phyloP scores from a whole-genome alignment of 1,140 invertebrate species.

The Drosophila tristis region DNA sequence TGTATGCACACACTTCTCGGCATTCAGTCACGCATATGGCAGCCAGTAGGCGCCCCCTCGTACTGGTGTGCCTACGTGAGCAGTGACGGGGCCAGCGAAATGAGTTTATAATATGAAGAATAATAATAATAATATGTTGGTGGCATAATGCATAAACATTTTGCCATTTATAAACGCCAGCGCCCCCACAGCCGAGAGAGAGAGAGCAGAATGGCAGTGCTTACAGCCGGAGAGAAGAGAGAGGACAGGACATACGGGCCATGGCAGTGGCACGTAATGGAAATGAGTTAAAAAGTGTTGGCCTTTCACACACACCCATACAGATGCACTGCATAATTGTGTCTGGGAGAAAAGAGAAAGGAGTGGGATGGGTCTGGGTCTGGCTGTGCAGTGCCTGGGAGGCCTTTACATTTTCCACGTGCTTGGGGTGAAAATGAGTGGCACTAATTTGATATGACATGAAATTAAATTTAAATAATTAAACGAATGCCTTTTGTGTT shows the following conservation, averaged over 20 bases:
- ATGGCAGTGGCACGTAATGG: conserved; percentile 42
- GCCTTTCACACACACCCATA: conserved; percentile 18
- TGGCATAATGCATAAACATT: conserved; percentile 60
- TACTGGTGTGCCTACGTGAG: conserved; percentile 12
- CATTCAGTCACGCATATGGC: conserved; percentile 55
- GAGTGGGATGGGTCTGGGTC: no score
- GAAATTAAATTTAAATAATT: conserved; percentile 82
- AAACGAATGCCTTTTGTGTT: conserved; percentile 64
- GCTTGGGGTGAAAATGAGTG: conserved; percentile 69
- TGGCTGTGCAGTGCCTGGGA: no score
- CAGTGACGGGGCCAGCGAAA: conserved; percentile 25
- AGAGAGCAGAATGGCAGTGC: neutral
- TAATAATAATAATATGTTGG: conserved; percentile 45
- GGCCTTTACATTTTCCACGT: conserved; percentile 46
- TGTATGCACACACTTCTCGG: conserved; percentile 32
- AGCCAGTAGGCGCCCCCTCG: neutral
- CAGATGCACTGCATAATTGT: neutral
- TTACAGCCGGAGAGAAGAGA: no score
- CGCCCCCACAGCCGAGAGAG: neutral
- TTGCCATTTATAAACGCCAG: conserved; percentile 58
- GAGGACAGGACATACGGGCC: conserved; percentile 1
- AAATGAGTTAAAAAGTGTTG: conserved; percentile 71
- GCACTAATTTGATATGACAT: conserved; percentile 79
- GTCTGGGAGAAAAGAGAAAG: no score
- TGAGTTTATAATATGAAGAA: conserved; percentile 54